Base-by-base conservation (phyloP, 1,140 invertebrate genomes). In the Drosophila lacteicornis region DNA sequence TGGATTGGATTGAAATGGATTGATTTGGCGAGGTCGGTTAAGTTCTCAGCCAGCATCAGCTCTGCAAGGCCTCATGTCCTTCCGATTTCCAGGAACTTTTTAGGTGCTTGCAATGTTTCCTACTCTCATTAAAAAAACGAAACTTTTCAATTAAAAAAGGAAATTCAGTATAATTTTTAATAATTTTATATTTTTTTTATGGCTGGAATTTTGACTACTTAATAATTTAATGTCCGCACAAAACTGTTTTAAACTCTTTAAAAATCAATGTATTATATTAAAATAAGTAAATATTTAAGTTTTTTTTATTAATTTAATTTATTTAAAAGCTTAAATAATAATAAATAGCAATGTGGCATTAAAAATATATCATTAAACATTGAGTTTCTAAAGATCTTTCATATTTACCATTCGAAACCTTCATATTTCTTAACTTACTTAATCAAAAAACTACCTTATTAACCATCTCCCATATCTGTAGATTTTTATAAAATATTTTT, bases 1-100 rank as follows among this genome's bases (percentile, higher is more conserved):
- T 58, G 61, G 74, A 70, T 60, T 78, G 60, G 38, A 68, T 75
- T 71, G 78, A 65, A 71, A 73, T 80, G 63, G 74, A 76, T 77
- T 71, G 74, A 77, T 76, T 70, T 80, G 63, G 56, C 47, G 68
- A 38, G 43, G 66, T 73, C 69, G 69, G 46, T 59, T 73, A 43
- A 42, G 62, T 55, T 51, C 8, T 36, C 61, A 46, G 19, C 27
- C 9, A 53, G 6, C 6, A 2, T 36, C 15, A 33, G 19, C 22
- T 45, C 9, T 46, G 5, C 1, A 33, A 47, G n/a, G 11, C 6
- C 12, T 12, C 15, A 15, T 19, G 9, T 46, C 15, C 22, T 12
- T 12, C 2, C 4, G 12, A 3, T n/a, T 42, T 0, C 0, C 47
- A 40, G 7, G 4, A 22, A 12, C 17, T 4, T 11, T 3, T 36